These are phyloP conservation scores for Neoaliturus tenellus DNA, from an alignment of 2,888 invertebrate species.

Conservation along the genomic window DNA sequence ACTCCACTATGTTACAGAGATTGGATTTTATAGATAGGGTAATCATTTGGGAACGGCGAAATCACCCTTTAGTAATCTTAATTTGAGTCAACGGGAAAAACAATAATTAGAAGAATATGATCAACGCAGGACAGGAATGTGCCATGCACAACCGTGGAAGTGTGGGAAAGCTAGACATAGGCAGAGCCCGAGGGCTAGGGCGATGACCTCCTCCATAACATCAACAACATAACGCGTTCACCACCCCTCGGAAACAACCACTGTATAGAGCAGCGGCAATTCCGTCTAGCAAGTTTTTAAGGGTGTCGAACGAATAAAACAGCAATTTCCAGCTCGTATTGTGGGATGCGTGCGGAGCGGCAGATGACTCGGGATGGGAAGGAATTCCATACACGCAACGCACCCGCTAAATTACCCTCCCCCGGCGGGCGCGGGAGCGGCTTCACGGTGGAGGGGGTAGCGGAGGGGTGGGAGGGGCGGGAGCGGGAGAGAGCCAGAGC, in stretches of 20 bases:
- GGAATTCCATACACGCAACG: conserved; percentile 25
- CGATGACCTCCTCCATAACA: not conserved
- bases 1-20: too few relatives aligned
- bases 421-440: not conserved
- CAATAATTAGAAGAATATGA: too few relatives aligned
- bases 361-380: not conserved
- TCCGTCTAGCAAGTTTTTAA: too few relatives aligned
- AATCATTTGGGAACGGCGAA: too few relatives aligned
- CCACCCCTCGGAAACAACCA: not conserved
- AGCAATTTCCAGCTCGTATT: too few relatives aligned
- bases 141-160: too few relatives aligned
- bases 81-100: too few relatives aligned
- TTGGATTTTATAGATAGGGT: too few relatives aligned
- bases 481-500: not conserved
- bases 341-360: not conserved
- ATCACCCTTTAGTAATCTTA: too few relatives aligned
- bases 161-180: too few relatives aligned
- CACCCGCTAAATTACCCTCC: not conserved
- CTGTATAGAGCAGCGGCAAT: not conserved
- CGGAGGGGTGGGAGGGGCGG: not conserved
- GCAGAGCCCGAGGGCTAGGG: not conserved
- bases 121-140: too few relatives aligned
- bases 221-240: not conserved
- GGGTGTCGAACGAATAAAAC: too few relatives aligned
- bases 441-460: not conserved